A percentile compares a stretch with the other conserved stretches of the same genome.
phyloP scores from a whole-genome alignment of 1,140 invertebrate species.

The Berghia stephanieae region DNA sequence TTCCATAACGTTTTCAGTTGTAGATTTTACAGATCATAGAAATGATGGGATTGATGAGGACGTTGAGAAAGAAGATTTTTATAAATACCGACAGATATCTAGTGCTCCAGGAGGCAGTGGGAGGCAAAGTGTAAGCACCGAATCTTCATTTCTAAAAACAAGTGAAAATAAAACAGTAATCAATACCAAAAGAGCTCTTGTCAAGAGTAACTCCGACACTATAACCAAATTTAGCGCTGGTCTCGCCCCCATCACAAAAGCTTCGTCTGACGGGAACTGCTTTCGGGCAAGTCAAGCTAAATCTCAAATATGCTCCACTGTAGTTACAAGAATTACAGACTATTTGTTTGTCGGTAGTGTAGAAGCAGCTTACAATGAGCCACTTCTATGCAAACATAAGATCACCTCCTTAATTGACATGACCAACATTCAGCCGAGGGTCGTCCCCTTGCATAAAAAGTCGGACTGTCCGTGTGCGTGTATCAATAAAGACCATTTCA shows the following conservation, averaged over 20 bases:
- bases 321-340: slow-evolving; percentile 49
- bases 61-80: no score
- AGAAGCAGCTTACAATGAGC: slow-evolving; percentile 56
- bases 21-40: background rate
- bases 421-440: slow-evolving; percentile 46
- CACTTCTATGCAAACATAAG: slow-evolving; percentile 52
- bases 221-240: background rate
- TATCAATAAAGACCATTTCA: slow-evolving; percentile 48
- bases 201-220: slow-evolving; percentile 37
- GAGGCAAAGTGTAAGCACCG: background rate
- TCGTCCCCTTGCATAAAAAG: slow-evolving; percentile 49
- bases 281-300: background rate
- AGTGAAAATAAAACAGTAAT: background rate
- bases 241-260: slow-evolving; percentile 18
- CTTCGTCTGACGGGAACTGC: slow-evolving; percentile 29
- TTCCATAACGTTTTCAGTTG: background rate
- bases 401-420: slow-evolving; percentile 58
- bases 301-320: background rate
- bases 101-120: background rate
- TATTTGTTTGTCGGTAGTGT: slow-evolving; percentile 57
- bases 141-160: background rate
- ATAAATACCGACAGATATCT: no score
- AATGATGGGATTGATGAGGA: no score
- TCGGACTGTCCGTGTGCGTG: slow-evolving; percentile 56
- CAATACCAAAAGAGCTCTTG: slow-evolving; percentile 14